phyloP scores from a whole-genome alignment of 2,888 invertebrate species.

The Drosophila setosimentum region DNA sequence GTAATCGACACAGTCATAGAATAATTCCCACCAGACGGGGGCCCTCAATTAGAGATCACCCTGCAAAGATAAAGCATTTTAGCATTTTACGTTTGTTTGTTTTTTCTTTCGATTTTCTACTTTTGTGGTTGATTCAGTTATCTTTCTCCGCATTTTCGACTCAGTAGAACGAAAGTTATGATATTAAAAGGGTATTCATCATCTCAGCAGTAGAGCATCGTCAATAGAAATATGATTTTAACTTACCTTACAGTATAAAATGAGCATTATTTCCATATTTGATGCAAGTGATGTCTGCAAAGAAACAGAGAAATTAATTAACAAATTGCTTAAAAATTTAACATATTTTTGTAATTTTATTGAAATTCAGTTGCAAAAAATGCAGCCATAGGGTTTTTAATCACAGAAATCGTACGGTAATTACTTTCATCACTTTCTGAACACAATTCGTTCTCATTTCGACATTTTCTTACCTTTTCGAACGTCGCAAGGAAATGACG shows the following conservation, averaged over 20 bases:
- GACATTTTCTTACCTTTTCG: conserved; percentile 19
- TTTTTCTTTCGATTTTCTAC: neutral
- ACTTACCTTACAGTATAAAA: conserved; percentile 11
- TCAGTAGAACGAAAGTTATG: conserved; percentile 78
- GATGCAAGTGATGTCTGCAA: conserved; percentile 26
- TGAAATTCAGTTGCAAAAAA: conserved; percentile 64
- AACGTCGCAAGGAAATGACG: neutral
- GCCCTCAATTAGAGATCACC: neutral
- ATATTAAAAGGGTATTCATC: conserved; percentile 67
- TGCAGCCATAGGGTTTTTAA: conserved; percentile 72
- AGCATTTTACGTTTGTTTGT: neutral
- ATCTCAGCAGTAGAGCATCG: conserved; percentile 20
- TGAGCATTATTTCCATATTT: neutral
- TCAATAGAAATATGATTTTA: neutral
- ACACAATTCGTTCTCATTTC: neutral
- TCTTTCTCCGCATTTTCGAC: conserved; percentile 66
- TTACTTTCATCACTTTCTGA: conserved; percentile 60
- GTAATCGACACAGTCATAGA: neutral
- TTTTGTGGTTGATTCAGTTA: conserved; percentile 46
- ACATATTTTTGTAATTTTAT: accelerated
- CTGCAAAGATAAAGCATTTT: conserved; percentile 5
- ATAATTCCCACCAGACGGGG: neutral
- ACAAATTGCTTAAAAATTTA: neutral
- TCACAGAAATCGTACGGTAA: conserved; percentile 70
- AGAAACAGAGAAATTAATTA: conserved; percentile 14